These are phyloP conservation scores for Oryzias woworae DNA, from an alignment of 2,113 vertebrate genomes.

Conservation along the genomic window DNA sequence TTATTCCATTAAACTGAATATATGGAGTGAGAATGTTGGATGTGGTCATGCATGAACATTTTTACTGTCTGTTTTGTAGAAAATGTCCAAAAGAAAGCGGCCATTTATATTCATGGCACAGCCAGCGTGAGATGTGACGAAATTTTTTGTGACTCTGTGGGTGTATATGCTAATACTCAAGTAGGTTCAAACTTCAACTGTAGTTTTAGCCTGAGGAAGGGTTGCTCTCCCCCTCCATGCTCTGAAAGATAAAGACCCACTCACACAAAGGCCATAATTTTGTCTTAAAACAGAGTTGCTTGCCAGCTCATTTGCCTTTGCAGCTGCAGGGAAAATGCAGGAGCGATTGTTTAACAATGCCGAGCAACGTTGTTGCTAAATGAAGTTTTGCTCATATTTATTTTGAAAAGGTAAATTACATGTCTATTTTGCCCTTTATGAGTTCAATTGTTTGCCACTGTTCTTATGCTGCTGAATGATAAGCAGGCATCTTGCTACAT, in stretches of 20 bases:
- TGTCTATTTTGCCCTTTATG: slow-evolving; percentile 45
- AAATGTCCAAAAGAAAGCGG: slow-evolving; percentile 65
- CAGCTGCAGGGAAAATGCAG: slow-evolving; percentile 42
- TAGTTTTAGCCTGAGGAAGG: slow-evolving; percentile 53
- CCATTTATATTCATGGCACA: slow-evolving; percentile 76
- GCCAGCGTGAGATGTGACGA: slow-evolving; percentile 68
- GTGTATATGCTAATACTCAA: slow-evolving; percentile 68
- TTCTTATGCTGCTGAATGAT: slow-evolving; percentile 56
- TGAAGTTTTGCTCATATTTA: slow-evolving; percentile 50
- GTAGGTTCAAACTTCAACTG: slow-evolving; percentile 59
- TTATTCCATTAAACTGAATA: slow-evolving; percentile 67
- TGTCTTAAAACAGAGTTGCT: slow-evolving; percentile 64
- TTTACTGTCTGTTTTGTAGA: slow-evolving; percentile 71
- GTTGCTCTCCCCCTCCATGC: slow-evolving; percentile 27
- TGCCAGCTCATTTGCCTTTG: slow-evolving; percentile 57
- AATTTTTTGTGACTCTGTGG: slow-evolving; percentile 68
- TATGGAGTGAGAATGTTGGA: slow-evolving; percentile 65
- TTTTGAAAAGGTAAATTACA: slow-evolving; percentile 59
- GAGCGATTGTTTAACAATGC: slow-evolving; percentile 45
- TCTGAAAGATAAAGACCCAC: slow-evolving; percentile 52
- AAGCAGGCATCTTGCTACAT: slow-evolving; percentile 53
- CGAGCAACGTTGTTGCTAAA: slow-evolving; percentile 48
- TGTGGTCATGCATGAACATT: slow-evolving; percentile 67
- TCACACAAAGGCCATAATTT: slow-evolving; percentile 63
- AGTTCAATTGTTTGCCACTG: slow-evolving; percentile 25